Evolutionary conservation across 1,140 invertebrate species (phyloP).

Genomic region (Patella vulgata): DNA sequence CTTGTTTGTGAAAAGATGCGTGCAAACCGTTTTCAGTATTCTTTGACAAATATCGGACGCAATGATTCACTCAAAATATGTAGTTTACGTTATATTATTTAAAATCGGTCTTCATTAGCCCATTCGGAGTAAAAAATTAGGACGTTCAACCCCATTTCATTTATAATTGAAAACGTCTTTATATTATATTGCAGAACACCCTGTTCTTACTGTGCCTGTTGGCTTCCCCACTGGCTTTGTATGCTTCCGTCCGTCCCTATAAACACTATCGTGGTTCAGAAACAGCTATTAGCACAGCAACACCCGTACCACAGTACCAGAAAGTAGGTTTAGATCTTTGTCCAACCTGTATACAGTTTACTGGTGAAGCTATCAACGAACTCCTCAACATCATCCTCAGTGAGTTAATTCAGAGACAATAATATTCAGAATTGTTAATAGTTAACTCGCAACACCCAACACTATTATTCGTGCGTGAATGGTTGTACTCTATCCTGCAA

Average conservation of each 20-base stretch:
- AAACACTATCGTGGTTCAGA: too few relatives aligned
- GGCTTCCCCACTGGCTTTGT: too few relatives aligned
- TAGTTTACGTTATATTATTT: too few relatives aligned
- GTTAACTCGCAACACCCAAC: background rate
- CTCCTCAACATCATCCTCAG: constrained; percentile 57
- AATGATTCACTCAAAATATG: too few relatives aligned
- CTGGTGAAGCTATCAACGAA: constrained; percentile 45
- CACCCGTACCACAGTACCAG: background rate
- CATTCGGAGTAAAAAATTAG: background rate
- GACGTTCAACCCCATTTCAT: background rate
- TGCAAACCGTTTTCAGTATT: too few relatives aligned
- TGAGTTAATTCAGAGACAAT: constrained; percentile 18
- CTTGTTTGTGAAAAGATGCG: too few relatives aligned
- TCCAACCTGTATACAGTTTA: constrained; percentile 52
- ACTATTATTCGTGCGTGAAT: background rate
- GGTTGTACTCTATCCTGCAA: background rate
- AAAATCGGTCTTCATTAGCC: too few relatives aligned
- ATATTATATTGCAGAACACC: too few relatives aligned
- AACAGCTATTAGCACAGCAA: too few relatives aligned
- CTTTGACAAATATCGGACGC: too few relatives aligned
- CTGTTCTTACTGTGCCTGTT: too few relatives aligned
- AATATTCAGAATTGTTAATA: background rate
- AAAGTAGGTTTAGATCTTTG: constrained; percentile 35
- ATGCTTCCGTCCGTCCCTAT: too few relatives aligned
- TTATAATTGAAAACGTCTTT: background rate